phyloP scores from a whole-genome alignment of 2,797 vertebrate genomes.

The Sebastes hubbsi region DNA sequence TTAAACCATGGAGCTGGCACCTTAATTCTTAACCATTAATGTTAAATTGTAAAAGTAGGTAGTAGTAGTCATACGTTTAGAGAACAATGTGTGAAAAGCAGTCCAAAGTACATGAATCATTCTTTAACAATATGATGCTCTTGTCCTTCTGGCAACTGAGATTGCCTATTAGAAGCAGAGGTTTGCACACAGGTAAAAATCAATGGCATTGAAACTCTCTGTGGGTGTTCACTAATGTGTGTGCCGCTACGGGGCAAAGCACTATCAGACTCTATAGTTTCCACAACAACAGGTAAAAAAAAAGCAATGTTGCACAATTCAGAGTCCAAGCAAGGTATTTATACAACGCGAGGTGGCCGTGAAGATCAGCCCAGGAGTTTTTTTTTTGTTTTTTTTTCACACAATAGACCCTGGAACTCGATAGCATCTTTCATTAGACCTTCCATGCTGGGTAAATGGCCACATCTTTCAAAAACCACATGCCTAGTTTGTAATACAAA shows the following conservation, averaged over 20 bases:
- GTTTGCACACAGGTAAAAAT: conserved; percentile 61
- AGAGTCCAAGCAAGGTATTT: neutral
- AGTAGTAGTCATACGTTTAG: neutral
- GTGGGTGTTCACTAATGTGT: conserved; percentile 51
- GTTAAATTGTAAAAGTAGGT: neutral
- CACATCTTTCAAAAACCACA: neutral
- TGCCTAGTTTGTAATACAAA: neutral
- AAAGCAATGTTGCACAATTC: conserved; percentile 6
- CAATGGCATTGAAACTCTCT: conserved; percentile 56
- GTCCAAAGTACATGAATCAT: neutral
- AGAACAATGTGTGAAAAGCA: neutral
- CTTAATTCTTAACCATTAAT: neutral
- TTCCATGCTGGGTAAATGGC: neutral
- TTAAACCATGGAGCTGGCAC: neutral
- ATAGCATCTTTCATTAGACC: neutral
- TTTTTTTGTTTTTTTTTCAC: neutral
- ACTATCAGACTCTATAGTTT: conserved; percentile 39
- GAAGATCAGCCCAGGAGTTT: neutral
- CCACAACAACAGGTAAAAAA: conserved; percentile 6
- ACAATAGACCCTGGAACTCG: neutral
- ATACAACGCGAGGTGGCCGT: neutral
- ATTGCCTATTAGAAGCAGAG: conserved; percentile 51
- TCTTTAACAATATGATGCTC: neutral
- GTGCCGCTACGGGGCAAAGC: conserved; percentile 33
- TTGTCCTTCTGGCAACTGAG: conserved; percentile 33